A percentile compares a stretch with the other conserved stretches of the same genome.
These are phyloP conservation scores for Stercorarius parasiticus DNA, from an alignment of 2,113 vertebrate genomes.

Conservation along the genomic window DNA sequence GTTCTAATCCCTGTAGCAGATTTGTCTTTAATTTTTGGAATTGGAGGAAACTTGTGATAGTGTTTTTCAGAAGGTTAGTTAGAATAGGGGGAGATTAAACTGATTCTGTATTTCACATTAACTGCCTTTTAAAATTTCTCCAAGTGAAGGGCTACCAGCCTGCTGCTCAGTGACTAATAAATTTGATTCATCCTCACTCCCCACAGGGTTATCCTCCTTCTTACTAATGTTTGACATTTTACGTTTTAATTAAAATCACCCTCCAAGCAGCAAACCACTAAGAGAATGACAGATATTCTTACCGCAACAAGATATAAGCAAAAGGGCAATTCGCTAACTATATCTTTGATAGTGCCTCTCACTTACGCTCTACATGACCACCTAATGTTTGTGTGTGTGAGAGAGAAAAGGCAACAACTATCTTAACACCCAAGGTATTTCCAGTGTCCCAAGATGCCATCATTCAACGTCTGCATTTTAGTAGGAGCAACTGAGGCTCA, in stretches of 20 bases:
- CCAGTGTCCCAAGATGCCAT: background rate
- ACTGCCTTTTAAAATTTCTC: constrained; percentile 48
- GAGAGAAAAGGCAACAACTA: background rate
- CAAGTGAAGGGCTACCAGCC: constrained; percentile 58
- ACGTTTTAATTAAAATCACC: constrained; percentile 74
- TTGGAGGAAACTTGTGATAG: background rate
- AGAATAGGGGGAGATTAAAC: background rate
- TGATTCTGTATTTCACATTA: constrained; percentile 4
- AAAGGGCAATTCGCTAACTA: constrained; percentile 54
- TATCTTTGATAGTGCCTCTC: background rate
- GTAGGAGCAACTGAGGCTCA: background rate
- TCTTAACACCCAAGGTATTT: background rate
- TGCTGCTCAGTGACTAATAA: constrained; percentile 74
- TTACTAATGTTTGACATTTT: constrained; percentile 77
- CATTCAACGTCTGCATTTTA: background rate
- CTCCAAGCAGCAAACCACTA: constrained; percentile 68
- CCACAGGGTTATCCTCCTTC: constrained; percentile 64
- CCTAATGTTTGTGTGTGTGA: background rate
- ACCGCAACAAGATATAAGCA: constrained; percentile 40
- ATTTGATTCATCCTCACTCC: constrained; percentile 67
- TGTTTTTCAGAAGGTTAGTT: constrained; percentile 7
- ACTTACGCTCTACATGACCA: background rate
- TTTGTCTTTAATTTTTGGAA: constrained; percentile 36
- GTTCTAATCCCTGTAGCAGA: constrained; percentile 5
- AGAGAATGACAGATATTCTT: constrained; percentile 68